Evolutionary conservation across 2,113 vertebrate genomes (phyloP), one percentile per base, ranked within the genome.

Genomic region (Pogonocichla stellata): DNA sequence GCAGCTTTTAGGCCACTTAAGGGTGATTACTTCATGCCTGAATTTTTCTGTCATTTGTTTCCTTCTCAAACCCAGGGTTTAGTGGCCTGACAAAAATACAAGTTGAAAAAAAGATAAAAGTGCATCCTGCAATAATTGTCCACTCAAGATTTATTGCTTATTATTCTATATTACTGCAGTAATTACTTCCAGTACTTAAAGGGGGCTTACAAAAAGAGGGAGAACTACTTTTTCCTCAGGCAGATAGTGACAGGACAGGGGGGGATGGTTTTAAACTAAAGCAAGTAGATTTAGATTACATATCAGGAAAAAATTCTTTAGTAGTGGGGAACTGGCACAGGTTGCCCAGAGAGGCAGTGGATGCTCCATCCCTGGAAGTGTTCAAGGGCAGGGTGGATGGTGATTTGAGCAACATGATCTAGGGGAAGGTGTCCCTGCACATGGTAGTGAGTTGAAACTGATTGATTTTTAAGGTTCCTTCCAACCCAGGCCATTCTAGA

Each of bases 361-460:
- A 23, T 67, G 53, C n/a, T n/a, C 20, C 28, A 80, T 28, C 28
- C 33, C 16, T 88, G 36, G 12, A 58, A 45, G 8, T 29, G 33
- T 24, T 38, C 19, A n/a, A 51, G 33, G 43, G 12, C 43, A 43
- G 43, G 23, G 4, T 29, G 23, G 51, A 24, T 7, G 6, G 36
- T 19, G 23, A 12, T 66, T 8, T 66, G 19, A 81, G 10, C 36
- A 66, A 12, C 12, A 10, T 20, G 28, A 15, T 10, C 2, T 11
- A 51, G 23, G 20, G 33, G 5, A 65, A 65, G 19, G 14, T 9
- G 25, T 36, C 26, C 33, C 50, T 65, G 23, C 36, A 40, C 22
- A 36, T 10, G 8, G 34, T 4, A 72, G 6, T 0, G 5, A 4
- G 20, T n/a, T 53, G 17, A 28, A 28, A 70, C 19, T 3, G 13